Conservation (phyloP, 2,888 invertebrate species). For the Metopia argyrocephala region DNA sequence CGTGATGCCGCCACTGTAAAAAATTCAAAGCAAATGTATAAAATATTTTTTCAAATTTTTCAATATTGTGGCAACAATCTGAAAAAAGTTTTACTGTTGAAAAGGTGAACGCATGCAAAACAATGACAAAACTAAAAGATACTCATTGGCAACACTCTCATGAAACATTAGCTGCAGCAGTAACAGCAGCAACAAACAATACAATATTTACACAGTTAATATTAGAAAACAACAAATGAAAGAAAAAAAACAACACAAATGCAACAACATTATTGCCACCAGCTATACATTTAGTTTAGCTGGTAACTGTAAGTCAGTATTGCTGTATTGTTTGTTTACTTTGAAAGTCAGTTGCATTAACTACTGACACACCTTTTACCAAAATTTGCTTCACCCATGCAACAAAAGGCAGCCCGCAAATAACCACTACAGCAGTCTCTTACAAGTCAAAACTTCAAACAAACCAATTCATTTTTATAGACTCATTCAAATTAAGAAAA, state of each 20-base stretch:
- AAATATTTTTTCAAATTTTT: background rate
- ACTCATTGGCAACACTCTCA: conserved; percentile 58
- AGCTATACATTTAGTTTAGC: conserved; percentile 63
- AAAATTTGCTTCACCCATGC: conserved; percentile 59
- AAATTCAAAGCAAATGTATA: conserved; percentile 20
- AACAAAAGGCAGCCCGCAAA: conserved; percentile 59
- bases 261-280: conserved; percentile 61
- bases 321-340: conserved; percentile 47
- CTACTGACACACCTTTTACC: conserved; percentile 75
- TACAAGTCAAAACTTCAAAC: conserved; percentile 39
- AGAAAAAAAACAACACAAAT: conserved; percentile 29
- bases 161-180: conserved; percentile 24
- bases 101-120: conserved; percentile 61
- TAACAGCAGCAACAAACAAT: conserved; percentile 7
- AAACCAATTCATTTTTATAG: conserved; percentile 64
- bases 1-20: conserved; percentile 68
- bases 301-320: conserved; percentile 49
- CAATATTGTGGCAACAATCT: conserved; percentile 24
- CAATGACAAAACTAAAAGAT: conserved; percentile 53
- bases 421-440: conserved; percentile 31
- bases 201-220: background rate
- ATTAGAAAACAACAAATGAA: conserved; percentile 32
- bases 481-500: conserved; percentile 62
- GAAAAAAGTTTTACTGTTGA: conserved; percentile 30
- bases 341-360: conserved; percentile 65